Evolutionary conservation across 2,888 invertebrate genomes (phyloP), one percentile per base, ranked within the genome.

Genomic region (Trichopoda pennipes): DNA sequence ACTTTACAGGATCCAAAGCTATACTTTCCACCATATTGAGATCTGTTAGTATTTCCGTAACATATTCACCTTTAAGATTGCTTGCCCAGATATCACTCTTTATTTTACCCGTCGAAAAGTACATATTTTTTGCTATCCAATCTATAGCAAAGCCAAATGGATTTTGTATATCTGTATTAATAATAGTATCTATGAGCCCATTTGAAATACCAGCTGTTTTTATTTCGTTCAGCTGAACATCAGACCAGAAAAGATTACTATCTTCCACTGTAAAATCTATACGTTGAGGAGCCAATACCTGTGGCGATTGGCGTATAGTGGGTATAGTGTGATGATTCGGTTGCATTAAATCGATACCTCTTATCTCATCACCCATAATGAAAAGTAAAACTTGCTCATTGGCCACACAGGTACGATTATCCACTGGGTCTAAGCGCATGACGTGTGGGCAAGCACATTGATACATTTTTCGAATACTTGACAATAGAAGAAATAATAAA

Each of bases 381-480:
- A 97, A 94, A 84, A 97, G 92, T 83, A 97, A 91, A 73, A 97
- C 95, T 87, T 94, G 93, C 90, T 96, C 96, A 91, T 96, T 96
- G 78, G 94, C 95, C 93, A 92, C 86, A 89, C 91, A 89, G 56
- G 89, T 89, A 35, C 89, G 95, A 74, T 93, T 92, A 89, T 96
- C 95, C 0, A 89, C 84, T 0, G 88, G 86, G 75, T 93, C 93
- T 35, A 97, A 92, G 53, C 95, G 94, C 95, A 96, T 97, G 68
- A 97, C 94, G 92, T 97, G 97, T 21, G 97, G 97, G 89, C 97
- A 97, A 84, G 95, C 96, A 91, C 97, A 97, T 84, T 92, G 93
- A 86, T 93, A 94, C 10, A 92, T 93, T 28, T 91, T 90, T 84
- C 94, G 93, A 16, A 93, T 92, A 88, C 94, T 91, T 7, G 4